phyloP scores from a whole-genome alignment of 2,888 invertebrate genomes.

The Bimastos eiseni region DNA sequence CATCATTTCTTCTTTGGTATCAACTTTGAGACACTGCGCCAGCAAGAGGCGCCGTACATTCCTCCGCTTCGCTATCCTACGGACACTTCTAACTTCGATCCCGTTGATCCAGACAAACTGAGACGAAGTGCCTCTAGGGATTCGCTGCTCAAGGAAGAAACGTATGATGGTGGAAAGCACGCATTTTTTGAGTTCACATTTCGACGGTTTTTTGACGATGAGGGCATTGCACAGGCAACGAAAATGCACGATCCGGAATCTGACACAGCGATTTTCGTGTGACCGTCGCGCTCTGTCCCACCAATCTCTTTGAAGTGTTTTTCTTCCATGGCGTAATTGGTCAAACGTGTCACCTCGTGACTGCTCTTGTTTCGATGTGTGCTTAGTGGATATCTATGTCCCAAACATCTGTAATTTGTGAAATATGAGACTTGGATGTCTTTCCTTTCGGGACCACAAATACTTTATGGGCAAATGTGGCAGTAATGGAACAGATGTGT shows the following conservation, averaged over 20 bases:
- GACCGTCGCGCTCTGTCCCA: not conserved
- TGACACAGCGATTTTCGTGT: slow-evolving; percentile 29
- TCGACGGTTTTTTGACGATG: slow-evolving; percentile 87
- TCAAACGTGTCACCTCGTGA: not conserved
- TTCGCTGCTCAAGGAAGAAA: not conserved
- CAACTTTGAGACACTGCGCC: slow-evolving; percentile 83
- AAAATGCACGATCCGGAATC: slow-evolving; percentile 31
- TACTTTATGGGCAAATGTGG: slow-evolving; percentile 13
- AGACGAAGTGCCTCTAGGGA: slow-evolving; percentile 7
- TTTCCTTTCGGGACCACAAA: not conserved
- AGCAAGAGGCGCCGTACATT: slow-evolving; percentile 88
- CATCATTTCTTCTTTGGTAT: slow-evolving; percentile 84
- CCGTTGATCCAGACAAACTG: slow-evolving; percentile 51
- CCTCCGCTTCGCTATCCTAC: slow-evolving; percentile 92
- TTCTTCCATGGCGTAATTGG: not conserved
- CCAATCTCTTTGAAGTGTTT: not conserved
- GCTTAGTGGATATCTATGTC: not conserved
- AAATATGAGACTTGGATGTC: not conserved
- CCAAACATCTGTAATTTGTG: slow-evolving; percentile 13
- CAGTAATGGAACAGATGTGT: not conserved
- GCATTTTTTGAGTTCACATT: slow-evolving; percentile 99
- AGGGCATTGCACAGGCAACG: slow-evolving; percentile 45
- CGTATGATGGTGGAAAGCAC: slow-evolving; percentile 69
- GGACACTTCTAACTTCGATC: slow-evolving; percentile 96
- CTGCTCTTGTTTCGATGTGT: not conserved